Percentiles rank a stretch among this genome's conserved stretches.
phyloP scores from a whole-genome alignment of 2,113 vertebrate species.

The Poeciliopsis prolifica region DNA sequence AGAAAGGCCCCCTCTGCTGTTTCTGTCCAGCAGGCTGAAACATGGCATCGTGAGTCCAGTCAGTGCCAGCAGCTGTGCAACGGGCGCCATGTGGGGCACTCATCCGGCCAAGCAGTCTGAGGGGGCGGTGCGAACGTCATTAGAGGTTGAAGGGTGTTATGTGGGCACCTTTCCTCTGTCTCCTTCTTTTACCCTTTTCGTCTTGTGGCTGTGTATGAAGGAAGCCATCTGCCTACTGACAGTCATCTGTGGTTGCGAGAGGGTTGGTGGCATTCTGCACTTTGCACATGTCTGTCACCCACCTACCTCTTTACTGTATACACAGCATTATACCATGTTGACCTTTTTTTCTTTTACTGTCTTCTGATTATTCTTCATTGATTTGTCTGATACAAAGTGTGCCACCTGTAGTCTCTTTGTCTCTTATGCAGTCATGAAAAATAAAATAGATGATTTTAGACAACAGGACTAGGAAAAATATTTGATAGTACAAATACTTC shows the following conservation, averaged over 20 bases:
- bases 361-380: not conserved
- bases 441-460: not conserved
- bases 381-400: too few species aligned
- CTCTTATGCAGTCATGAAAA: too few species aligned
- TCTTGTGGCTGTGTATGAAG: conserved; percentile 37
- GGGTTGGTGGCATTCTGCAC: conserved; percentile 54
- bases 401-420: too few species aligned
- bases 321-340: conserved; percentile 24
- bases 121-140: conserved; percentile 21
- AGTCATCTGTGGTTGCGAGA: conserved; percentile 53
- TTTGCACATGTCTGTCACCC: conserved; percentile 48
- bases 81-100: conserved; percentile 57
- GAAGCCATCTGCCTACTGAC: conserved; percentile 66
- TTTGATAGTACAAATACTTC: not conserved
- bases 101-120: conserved; percentile 39
- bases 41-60: conserved; percentile 65
- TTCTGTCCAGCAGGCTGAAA: conserved; percentile 53
- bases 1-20: conserved; percentile 11
- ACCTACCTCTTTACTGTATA: conserved; percentile 37
- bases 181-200: conserved; percentile 43
- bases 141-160: conserved; percentile 32
- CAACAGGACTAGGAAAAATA: not conserved
- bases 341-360: conserved; percentile 14
- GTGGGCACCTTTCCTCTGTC: conserved; percentile 53
- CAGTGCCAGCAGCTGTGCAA: conserved; percentile 69